phyloP scores from a whole-genome alignment of 2,113 vertebrate genomes.

The Microcebus lehilahytsara region DNA sequence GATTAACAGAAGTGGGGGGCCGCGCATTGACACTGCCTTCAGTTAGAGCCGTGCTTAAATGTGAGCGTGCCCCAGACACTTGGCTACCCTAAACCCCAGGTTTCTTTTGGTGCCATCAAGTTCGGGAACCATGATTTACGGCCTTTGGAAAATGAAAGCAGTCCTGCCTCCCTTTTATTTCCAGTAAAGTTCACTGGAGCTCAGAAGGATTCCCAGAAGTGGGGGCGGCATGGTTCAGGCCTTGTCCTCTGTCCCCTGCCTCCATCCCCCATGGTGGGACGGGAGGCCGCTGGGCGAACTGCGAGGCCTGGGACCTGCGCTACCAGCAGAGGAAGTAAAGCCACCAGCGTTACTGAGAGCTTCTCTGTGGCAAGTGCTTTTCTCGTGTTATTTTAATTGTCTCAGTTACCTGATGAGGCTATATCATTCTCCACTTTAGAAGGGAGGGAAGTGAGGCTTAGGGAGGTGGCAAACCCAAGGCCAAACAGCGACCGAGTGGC shows the following conservation, averaged over 20 bases:
- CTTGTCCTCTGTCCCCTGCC: neutral
- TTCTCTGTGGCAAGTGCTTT: neutral
- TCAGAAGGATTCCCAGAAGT: neutral
- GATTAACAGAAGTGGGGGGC: neutral
- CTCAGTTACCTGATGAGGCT: neutral
- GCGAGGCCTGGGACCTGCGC: neutral
- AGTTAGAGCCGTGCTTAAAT: neutral
- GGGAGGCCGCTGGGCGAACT: neutral
- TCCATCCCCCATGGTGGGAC: fast-evolving
- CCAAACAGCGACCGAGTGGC: neutral
- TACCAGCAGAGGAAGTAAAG: neutral
- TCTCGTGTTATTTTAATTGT: neutral
- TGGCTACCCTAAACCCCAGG: neutral
- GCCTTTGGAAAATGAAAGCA: neutral
- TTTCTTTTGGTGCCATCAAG: neutral
- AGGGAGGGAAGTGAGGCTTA: neutral
- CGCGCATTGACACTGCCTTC: neutral
- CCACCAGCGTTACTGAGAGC: neutral
- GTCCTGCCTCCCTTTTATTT: neutral
- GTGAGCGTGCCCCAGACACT: neutral
- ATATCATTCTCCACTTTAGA: neutral
- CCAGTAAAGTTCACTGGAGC: neutral
- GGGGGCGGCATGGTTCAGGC: too few species aligned
- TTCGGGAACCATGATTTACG: neutral
- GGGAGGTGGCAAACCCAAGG: neutral